phyloP scores from a whole-genome alignment of 2,888 invertebrate species.

The Trichopria drosophilae region DNA sequence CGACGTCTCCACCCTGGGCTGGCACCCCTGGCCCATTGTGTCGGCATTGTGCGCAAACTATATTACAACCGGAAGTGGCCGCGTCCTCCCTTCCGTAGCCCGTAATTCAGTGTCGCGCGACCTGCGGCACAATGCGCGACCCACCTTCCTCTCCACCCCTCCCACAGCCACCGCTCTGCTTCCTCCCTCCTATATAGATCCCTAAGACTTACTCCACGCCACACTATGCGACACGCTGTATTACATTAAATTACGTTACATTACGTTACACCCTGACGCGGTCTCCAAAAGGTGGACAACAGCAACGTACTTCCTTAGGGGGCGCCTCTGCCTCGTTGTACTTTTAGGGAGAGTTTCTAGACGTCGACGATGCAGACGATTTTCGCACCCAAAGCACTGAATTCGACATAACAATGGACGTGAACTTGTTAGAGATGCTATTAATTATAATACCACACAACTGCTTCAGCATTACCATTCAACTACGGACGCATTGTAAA shows the following conservation, averaged over 20 bases:
- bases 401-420: no score
- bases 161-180: slow-evolving; percentile 24
- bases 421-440: no score
- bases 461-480: no score
- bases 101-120: slow-evolving; percentile 57
- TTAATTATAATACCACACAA: no score
- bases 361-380: no score
- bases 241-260: slow-evolving; percentile 42
- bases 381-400: no score
- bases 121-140: slow-evolving; percentile 39
- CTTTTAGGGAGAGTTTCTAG: no score
- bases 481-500: no score
- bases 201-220: no score
- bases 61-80: slow-evolving; percentile 58
- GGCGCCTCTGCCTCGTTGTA: no score
- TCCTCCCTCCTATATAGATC: slow-evolving; percentile 30
- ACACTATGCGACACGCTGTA: slow-evolving; percentile 32
- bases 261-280: slow-evolving; percentile 37
- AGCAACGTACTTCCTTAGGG: no score
- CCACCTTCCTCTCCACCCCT: slow-evolving; percentile 3
- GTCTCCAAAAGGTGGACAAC: no score
- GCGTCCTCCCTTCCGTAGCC: slow-evolving; percentile 55
- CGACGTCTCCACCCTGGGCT: slow-evolving; percentile 42
- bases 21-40: slow-evolving; percentile 51
- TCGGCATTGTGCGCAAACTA: slow-evolving; percentile 57